Evolutionary conservation across 1,140 invertebrate species (phyloP).

Genomic region (Drosophila erecta): DNA sequence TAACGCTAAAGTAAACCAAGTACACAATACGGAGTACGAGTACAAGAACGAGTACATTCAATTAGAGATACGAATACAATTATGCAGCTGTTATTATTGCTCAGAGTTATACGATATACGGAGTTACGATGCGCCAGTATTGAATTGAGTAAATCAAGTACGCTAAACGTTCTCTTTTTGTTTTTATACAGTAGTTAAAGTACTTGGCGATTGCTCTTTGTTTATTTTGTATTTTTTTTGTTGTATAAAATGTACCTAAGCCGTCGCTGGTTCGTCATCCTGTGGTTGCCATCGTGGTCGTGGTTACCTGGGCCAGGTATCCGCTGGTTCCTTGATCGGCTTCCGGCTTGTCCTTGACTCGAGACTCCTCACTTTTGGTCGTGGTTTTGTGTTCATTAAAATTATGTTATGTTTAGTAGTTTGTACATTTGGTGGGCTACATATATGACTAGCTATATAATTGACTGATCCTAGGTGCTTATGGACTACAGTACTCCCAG

Average conservation of each 20-base stretch:
- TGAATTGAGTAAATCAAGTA: conserved; percentile 39
- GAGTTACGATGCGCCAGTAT: conserved; percentile 71
- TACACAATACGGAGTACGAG: conserved; percentile 58
- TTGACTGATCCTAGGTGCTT: conserved; percentile 46
- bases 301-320: conserved; percentile 40
- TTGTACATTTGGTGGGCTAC: conserved; percentile 37
- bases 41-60: conserved; percentile 58
- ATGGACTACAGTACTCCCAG: conserved; percentile 34
- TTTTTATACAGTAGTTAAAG: conserved; percentile 47
- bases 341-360: conserved; percentile 39
- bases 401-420: conserved; percentile 55
- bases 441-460: conserved; percentile 41
- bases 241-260: conserved; percentile 65
- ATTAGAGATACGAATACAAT: conserved; percentile 50
- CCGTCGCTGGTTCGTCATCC: conserved; percentile 45
- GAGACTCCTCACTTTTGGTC: conserved; percentile 27
- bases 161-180: conserved; percentile 59
- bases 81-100: conserved; percentile 64
- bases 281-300: conserved; percentile 34
- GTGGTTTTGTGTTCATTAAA: conserved; percentile 49
- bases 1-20: conserved; percentile 69
- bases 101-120: conserved; percentile 76
- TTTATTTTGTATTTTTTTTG: conserved; percentile 19
- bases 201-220: conserved; percentile 57
- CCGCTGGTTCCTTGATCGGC: conserved; percentile 4